phyloP scores from a whole-genome alignment of 2,113 vertebrate species.

The Marmota flaviventris region DNA sequence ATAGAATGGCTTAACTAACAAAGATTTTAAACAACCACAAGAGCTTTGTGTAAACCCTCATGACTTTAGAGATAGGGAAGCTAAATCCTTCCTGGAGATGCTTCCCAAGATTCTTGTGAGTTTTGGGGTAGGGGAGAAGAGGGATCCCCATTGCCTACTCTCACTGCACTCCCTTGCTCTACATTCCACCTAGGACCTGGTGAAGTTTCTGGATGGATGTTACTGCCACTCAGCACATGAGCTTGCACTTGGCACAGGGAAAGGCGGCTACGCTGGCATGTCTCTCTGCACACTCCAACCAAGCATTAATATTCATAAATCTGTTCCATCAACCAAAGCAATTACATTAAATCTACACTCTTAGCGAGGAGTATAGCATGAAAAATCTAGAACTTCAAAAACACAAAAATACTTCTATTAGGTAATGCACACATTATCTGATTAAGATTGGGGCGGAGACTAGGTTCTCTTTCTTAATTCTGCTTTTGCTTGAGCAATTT shows the following conservation, averaged over 20 bases:
- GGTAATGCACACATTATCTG: background rate
- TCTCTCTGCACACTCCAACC: constrained; percentile 14
- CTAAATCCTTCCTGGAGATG: background rate
- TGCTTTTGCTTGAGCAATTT: constrained; percentile 54
- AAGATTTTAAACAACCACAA: background rate
- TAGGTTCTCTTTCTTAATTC: background rate
- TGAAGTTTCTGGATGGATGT: background rate
- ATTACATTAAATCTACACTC: constrained; percentile 18
- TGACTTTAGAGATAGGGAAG: background rate
- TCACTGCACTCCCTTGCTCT: background rate
- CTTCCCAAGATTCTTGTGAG: background rate
- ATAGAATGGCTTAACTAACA: background rate
- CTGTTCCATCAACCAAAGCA: background rate
- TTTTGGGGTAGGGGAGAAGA: background rate
- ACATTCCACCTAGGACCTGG: background rate
- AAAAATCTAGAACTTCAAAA: constrained; percentile 1
- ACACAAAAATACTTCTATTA: background rate
- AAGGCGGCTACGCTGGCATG: constrained; percentile 8
- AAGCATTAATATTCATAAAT: constrained; percentile 69
- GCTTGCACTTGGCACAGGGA: background rate
- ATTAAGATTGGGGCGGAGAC: background rate
- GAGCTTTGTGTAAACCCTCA: background rate
- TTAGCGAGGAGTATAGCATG: background rate
- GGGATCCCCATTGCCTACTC: background rate
- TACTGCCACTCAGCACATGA: background rate